phyloP scores from a whole-genome alignment of 2,797 vertebrate genomes.

The Kryptolebias ocellatus region DNA sequence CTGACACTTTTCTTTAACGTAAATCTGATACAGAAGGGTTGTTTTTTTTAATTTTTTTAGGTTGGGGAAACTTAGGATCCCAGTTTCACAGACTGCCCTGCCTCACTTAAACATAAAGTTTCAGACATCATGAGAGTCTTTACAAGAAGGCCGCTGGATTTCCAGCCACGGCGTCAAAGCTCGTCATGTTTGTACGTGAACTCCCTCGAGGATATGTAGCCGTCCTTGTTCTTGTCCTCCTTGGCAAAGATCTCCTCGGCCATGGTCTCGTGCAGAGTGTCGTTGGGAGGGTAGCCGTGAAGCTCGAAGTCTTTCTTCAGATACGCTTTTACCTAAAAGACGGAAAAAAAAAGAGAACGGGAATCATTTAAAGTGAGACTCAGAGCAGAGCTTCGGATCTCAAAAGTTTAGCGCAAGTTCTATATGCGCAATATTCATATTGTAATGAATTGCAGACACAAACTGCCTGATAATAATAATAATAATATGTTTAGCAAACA shows the following conservation, averaged over 20 bases:
- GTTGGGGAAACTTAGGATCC: background rate
- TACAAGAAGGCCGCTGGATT: background rate
- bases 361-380: too few relatives aligned
- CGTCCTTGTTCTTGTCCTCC: conserved; percentile 95
- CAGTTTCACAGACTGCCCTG: background rate
- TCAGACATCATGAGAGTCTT: conserved; percentile 31
- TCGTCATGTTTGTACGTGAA: conserved; percentile 97
- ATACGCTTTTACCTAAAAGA: conserved; percentile 90
- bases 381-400: background rate
- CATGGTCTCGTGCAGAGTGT: conserved; percentile 92
- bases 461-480: background rate
- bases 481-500: too few relatives aligned
- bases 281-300: conserved; percentile 90
- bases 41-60: background rate
- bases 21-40: too few relatives aligned
- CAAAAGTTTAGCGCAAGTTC: background rate
- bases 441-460: background rate
- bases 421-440: too few relatives aligned
- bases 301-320: conserved; percentile 93
- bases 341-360: background rate
- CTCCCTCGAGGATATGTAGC: conserved; percentile 95
- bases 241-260: conserved; percentile 93
- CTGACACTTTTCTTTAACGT: background rate
- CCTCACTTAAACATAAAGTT: conserved; percentile 15
- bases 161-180: conserved; percentile 75